Evolutionary conservation across 35 echinoderm and acorn worm species (phyloP), one percentile per base, ranked within the genome.

Genomic region (Apostichopus japonicus): DNA sequence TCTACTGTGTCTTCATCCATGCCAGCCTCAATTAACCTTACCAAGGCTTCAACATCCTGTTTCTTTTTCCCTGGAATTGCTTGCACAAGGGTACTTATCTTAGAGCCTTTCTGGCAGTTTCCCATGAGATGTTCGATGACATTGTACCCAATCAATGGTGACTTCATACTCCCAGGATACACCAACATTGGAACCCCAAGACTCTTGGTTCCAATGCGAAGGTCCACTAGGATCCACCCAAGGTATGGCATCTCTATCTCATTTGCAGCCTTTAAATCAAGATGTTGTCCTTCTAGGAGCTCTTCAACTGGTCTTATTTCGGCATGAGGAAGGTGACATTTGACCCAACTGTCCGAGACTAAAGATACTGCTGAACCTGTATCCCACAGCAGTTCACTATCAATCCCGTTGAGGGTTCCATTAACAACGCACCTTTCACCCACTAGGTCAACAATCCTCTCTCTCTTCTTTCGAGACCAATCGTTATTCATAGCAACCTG

Each of bases 351-450:
- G 6, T 75, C 81, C 10, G 90, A 94, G 15, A 94, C 8, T 17
- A 96, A 70, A 5, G 91, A 96, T 15, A 96, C 95, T 19, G 94
- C 90, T 9, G 95, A 57, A 15, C 93, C 95, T 24, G 95, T 94
- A 80, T 94, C 93, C 95, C 95, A 96, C 10, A 96, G 65, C 10
- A 73, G 90, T 4, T 44, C 21, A 14, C 56, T 86, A 1, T 72
- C 22, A 8, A 77, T 24, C 16, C 57, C 86, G 58, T 94, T 62
- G 0, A 94, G 8, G 5, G 23, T 79, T 55, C 95, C 94, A 25
- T 86, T 57, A 6, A 94, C 77, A 14, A 94, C 5, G 24, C 84
- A 94, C n/a, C 71, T 87, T 23, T 88, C 83, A 21, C 93, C 95
- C 4, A 97, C 80, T 10, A 94, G 77, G 77, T 76, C 79, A 10